Percentiles rank a stretch among this genome's conserved stretches.
Evolutionary conservation across 1,140 invertebrate genomes (phyloP).

Genomic region (Tetramorium simillimum): DNA sequence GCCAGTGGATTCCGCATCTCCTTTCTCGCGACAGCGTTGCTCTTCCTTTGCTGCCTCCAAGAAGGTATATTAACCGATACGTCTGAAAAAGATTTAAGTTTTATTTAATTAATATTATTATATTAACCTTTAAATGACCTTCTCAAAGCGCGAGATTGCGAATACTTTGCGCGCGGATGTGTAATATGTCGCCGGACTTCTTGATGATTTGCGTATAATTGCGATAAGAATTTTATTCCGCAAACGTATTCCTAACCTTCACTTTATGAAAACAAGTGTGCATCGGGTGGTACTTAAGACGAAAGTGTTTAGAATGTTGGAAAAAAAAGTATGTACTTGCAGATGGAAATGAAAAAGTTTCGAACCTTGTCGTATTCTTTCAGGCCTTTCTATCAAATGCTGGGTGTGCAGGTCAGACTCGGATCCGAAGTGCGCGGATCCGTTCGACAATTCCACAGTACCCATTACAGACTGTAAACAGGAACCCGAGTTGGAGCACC

Average conservation of each 20-base stretch:
- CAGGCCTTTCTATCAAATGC: slow-evolving; percentile 93
- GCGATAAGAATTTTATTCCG: neutral
- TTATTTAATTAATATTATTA: neutral
- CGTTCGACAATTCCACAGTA: slow-evolving; percentile 95
- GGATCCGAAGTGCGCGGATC: slow-evolving; percentile 96
- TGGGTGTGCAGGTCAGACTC: slow-evolving; percentile 95
- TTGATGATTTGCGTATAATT: neutral
- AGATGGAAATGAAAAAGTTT: neutral
- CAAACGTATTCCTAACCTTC: slow-evolving; percentile 34
- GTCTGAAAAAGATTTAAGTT: neutral
- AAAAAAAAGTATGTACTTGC: neutral
- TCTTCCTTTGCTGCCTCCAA: slow-evolving; percentile 60
- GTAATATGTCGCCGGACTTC: neutral
- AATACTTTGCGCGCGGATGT: neutral
- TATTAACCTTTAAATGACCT: slow-evolving; percentile 39
- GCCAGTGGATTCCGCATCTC: neutral
- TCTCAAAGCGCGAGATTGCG: neutral
- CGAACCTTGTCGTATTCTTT: slow-evolving; percentile 49
- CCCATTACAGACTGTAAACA: slow-evolving; percentile 94
- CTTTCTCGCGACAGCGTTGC: slow-evolving; percentile 24
- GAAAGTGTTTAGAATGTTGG: neutral
- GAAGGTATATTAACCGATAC: slow-evolving; percentile 57
- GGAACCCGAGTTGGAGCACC: slow-evolving; percentile 88
- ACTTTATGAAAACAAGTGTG: neutral
- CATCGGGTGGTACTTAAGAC: neutral